Percentiles rank a stretch among this genome's conserved stretches.
phyloP scores from a whole-genome alignment of 37 sponge, comb jelly and placozoan genomes.

The Ianthella basta region DNA sequence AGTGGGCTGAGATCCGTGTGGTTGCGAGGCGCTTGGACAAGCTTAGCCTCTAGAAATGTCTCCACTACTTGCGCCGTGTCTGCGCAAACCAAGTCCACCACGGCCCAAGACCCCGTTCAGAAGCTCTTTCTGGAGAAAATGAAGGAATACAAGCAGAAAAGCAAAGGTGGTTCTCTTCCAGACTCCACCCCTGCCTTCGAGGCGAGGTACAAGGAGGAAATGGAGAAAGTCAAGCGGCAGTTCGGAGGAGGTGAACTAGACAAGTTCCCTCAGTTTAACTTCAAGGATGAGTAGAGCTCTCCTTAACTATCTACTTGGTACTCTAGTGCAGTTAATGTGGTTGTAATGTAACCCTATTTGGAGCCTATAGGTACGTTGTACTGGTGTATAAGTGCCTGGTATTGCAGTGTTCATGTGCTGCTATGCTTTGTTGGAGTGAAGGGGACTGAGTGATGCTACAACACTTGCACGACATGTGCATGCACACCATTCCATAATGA shows the following conservation, averaged over 20 bases:
- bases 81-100: slow-evolving; percentile 11
- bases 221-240: slow-evolving; percentile 58
- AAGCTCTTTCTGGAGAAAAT: slow-evolving; percentile 58
- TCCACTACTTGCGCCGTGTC: background rate
- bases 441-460: too few relatives aligned
- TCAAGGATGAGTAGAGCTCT: slow-evolving; percentile 8
- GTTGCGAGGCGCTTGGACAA: background rate
- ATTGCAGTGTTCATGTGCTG: background rate
- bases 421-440: too few relatives aligned
- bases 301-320: background rate
- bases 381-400: background rate
- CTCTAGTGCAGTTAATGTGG: background rate
- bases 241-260: slow-evolving; percentile 73
- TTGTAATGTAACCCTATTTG: slow-evolving; percentile 1
- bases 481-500: too few relatives aligned
- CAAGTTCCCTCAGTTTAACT: slow-evolving; percentile 68
- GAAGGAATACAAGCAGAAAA: slow-evolving; percentile 51
- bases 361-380: background rate
- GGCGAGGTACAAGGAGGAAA: slow-evolving; percentile 47
- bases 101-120: slow-evolving; percentile 47
- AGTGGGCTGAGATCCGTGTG: background rate
- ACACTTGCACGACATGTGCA: too few relatives aligned
- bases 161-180: slow-evolving; percentile 35
- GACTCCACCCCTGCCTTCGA: slow-evolving; percentile 53
- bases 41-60: background rate